A percentile compares a stretch with the other conserved stretches of the same genome.
phyloP scores from a whole-genome alignment of 30 jellyfish, hydroid and myxozoan species.

The Clytia hemisphaerica region DNA sequence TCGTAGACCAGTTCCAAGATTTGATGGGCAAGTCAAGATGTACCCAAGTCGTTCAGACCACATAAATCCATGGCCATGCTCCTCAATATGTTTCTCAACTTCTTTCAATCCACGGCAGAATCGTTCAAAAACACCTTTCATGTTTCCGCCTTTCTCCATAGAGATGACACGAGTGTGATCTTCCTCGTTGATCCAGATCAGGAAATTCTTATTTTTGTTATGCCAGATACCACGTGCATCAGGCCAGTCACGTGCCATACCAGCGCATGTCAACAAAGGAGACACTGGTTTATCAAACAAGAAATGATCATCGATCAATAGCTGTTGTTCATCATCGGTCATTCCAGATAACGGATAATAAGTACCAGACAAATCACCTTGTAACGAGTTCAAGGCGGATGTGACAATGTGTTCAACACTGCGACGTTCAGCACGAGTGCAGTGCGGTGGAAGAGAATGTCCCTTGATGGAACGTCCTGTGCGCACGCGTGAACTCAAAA shows the following conservation, averaged over 20 bases:
- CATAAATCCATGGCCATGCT: constrained; percentile 41
- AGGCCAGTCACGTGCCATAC: too few relatives aligned
- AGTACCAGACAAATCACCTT: constrained; percentile 46
- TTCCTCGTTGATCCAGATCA: constrained; percentile 59
- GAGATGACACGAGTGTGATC: too few relatives aligned
- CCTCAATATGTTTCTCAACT: constrained; percentile 40
- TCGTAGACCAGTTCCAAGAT: constrained; percentile 71
- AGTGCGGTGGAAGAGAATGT: constrained; percentile 63
- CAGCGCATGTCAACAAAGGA: too few relatives aligned
- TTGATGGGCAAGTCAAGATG: constrained; percentile 59
- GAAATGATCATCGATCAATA: too few relatives aligned
- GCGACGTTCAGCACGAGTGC: constrained; percentile 77
- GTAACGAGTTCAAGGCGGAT: constrained; percentile 38
- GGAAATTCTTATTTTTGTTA: constrained; percentile 58
- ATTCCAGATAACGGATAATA: constrained; percentile 46
- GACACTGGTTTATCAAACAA: too few relatives aligned
- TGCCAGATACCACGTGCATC: constrained; percentile 87
- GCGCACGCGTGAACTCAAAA: constrained; percentile 60
- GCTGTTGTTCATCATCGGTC: too few relatives aligned
- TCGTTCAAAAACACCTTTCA: constrained; percentile 45
- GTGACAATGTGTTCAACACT: constrained; percentile 42
- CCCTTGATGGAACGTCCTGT: constrained; percentile 72
- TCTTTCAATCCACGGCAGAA: constrained; percentile 48
- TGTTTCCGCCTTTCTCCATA: constrained; percentile 59
- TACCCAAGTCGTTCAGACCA: constrained; percentile 52